Evolutionary conservation across 2,888 invertebrate species (phyloP), one percentile per base, ranked within the genome.

Genomic region (Chrysolina haemoptera): DNA sequence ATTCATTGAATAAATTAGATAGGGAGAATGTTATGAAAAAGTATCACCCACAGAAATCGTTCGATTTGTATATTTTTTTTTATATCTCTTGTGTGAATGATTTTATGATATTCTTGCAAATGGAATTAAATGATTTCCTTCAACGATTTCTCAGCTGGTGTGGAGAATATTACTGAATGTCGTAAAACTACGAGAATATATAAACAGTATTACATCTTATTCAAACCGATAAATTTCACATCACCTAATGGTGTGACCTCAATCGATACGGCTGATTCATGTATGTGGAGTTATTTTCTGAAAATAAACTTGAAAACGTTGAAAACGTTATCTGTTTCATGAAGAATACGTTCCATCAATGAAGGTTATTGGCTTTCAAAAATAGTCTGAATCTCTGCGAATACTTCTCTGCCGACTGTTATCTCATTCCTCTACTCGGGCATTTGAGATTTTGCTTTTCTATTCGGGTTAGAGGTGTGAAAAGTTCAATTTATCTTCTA

Each of bases 201-300:
- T 53, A 53, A 53, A 43, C 43, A 43, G 11, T 12, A 43, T 43
- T 43, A 14, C 22, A 53, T 20, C 20, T 22, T 53, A 20, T 53
- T 16, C 20, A 12, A 16, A 53, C 53, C 53, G 12, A 53, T 22
- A 53, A 53, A 53, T 18, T 53, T 53, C 53, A 20, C 20, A 18
- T 53, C 53, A 53, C 53, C 53, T 53, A 53, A 53, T 53, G 20
- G 53, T 53, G 53, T 12, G 20, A 53, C 53, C 53, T 20, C 20
- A 53, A 53, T 53, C 53, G 53, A 20, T 22, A 53, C 20, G 43
- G 5, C 16, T 53, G 16, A 53, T 53, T 53, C 20, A 35, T 35
- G 35, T 35, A 53, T 53, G 20, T 4, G 53, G 11, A 53, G 53
- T 53, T 53, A 53, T 53, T 53, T 20, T 53, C 53, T 53, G 18